Conservation (phyloP, 2,113 vertebrate species). For the Otis tarda region DNA sequence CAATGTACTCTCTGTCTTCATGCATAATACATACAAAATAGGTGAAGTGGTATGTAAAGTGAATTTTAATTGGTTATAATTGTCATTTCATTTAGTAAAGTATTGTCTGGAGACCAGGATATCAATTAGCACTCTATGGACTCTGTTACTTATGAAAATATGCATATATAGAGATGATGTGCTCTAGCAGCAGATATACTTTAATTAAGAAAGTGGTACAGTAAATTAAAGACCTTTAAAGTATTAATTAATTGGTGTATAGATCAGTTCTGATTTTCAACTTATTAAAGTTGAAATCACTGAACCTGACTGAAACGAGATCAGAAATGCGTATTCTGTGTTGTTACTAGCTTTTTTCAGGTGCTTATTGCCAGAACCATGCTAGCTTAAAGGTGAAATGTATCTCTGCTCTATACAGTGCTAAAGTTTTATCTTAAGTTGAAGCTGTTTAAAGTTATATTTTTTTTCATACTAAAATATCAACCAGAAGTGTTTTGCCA, state of each 20-base stretch:
- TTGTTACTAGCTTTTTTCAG: background rate
- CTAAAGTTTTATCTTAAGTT: background rate
- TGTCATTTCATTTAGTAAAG: conserved; percentile 90
- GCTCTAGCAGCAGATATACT: conserved; percentile 76
- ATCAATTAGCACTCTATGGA: conserved; percentile 87
- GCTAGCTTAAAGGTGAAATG: background rate
- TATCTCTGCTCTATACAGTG: background rate
- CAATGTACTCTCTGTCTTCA: conserved; percentile 78
- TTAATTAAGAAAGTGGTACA: conserved; percentile 84
- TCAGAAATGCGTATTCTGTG: background rate
- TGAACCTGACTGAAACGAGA: conserved; percentile 50
- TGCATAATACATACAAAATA: conserved; percentile 88
- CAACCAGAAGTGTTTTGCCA: conserved; percentile 41
- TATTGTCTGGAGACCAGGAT: conserved; percentile 87
- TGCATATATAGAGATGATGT: conserved; percentile 78
- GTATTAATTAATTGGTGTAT: conserved; percentile 81
- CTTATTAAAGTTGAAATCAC: conserved; percentile 67
- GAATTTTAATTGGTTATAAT: conserved; percentile 91
- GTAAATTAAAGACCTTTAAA: conserved; percentile 85
- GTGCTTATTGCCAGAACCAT: background rate
- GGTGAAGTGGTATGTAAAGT: conserved; percentile 86
- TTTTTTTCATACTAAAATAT: conserved; percentile 25
- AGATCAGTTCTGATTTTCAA: conserved; percentile 68
- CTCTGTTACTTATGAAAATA: conserved; percentile 85
- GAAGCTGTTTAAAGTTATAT: background rate